Evolutionary conservation across 2,797 vertebrate genomes (phyloP).

Genomic region (Liasis olivaceus): DNA sequence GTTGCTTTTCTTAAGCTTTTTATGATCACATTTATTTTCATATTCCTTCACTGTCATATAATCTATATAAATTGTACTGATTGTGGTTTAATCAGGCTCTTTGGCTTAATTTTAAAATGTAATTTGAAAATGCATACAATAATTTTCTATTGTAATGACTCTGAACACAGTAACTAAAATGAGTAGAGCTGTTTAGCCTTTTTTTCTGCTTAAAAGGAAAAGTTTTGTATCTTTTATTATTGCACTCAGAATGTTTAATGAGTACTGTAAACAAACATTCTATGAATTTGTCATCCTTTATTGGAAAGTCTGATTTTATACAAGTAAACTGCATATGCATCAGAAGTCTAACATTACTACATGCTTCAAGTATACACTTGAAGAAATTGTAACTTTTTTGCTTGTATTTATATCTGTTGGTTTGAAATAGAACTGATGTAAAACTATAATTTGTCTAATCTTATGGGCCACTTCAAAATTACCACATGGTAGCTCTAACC

Average conservation of each 20-base stretch:
- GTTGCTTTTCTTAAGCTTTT: background rate
- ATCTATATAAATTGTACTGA: background rate
- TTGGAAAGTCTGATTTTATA: background rate
- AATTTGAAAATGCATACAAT: background rate
- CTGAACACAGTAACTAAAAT: background rate
- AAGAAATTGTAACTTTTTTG: background rate
- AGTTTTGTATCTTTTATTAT: background rate
- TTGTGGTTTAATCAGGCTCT: background rate
- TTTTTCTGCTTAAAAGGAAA: background rate
- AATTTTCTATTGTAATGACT: background rate
- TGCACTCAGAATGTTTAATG: background rate
- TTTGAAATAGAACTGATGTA: background rate
- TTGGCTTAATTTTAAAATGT: background rate
- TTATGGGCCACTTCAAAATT: background rate
- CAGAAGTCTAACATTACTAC: background rate
- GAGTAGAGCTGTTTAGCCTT: background rate
- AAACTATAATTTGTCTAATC: background rate
- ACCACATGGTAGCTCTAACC: background rate
- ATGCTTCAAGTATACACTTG: background rate
- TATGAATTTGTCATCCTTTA: background rate
- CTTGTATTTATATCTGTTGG: background rate
- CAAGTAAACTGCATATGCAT: background rate
- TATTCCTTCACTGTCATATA: background rate
- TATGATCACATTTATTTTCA: background rate
- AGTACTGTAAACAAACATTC: background rate